Base-by-base conservation (phyloP, 2,113 vertebrate species). In the Nesogale talazaci region DNA sequence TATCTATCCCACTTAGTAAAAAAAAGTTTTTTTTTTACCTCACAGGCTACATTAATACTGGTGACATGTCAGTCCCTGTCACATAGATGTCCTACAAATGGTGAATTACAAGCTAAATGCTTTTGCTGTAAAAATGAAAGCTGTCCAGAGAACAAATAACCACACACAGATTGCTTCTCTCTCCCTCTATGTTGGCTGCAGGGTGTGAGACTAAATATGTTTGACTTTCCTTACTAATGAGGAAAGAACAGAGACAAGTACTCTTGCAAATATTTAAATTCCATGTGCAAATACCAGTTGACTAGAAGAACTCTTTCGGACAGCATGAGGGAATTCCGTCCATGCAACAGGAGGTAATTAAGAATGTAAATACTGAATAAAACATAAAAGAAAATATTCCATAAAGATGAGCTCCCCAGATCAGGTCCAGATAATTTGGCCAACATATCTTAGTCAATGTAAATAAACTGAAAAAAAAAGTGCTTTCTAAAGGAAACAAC, bases 261-360 rank as follows among this genome's bases (percentile, higher is more conserved):
- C 83, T 92, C 61, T 34, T 11, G 57, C 95, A 97, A 97, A 97
- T 94, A 97, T 94, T 97, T 96, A 96, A 95, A 95, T 93, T 94
- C 72, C 40, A 17, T 93, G 80, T 88, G 80, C 92, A 97, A 96
- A 96, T 84, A 94, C 23, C 38, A 77, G 61, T 34, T 52, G 59
- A n/a, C 38, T 46, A 83, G 56, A 85, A 17, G 69, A 86, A 78
- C 76, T 88, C 83, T 52, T 65, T n/a, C 76, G 90, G 42, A 23
- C 69, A 80, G 42, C 38, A 34, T 56, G 23, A 59, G 46, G 81
- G 61, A 88, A 78, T 19, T 86, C 74, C 84, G 34, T 79, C 78
- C 61, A 87, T 23, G 40, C 70, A 88, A 84, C 75, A 75, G 31
- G 57, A 94, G 72, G 72, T 79, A 94, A 95, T 96, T 95, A 94